These are phyloP conservation scores for Gryllus bimaculatus DNA, from an alignment of 1,140 invertebrate genomes.

Conservation along the genomic window DNA sequence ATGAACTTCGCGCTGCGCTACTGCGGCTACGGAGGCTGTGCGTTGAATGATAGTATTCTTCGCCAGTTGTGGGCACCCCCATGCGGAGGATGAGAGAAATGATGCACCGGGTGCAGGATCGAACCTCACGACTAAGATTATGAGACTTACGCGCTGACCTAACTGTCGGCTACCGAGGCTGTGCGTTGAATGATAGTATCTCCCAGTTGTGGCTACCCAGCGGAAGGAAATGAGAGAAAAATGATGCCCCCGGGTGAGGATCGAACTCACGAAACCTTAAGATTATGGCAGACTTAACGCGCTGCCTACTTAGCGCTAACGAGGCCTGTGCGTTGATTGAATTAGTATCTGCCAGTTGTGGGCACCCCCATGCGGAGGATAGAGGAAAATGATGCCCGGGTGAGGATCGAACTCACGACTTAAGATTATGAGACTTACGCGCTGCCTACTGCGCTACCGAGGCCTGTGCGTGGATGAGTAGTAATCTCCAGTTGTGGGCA, in stretches of 20 bases:
- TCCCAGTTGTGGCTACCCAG: no score
- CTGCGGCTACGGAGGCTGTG: conserved; percentile 44
- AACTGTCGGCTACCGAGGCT: conserved; percentile 85
- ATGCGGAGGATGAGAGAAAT: no score
- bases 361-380: no score
- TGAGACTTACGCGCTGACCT: conserved; percentile 94
- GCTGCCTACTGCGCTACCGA: conserved; percentile 89
- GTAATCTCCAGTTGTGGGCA: no score
- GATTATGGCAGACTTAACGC: conserved; percentile 96
- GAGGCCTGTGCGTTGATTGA: conserved; percentile 48
- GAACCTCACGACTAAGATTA: conserved; percentile 96
- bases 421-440: conserved; percentile 96
- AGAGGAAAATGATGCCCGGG: conserved; percentile 57
- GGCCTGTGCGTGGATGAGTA: no score
- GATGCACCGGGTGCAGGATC: conserved; percentile 82
- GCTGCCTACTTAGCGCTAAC: conserved; percentile 89
- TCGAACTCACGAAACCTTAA: conserved; percentile 95
- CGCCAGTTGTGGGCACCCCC: conserved; percentile 84
- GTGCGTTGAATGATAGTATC: conserved; percentile 29
- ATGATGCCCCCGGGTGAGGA: conserved; percentile 68
- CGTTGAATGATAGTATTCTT: no score
- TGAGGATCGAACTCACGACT: conserved; percentile 95
- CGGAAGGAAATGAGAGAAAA: no score
- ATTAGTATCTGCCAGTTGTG: no score
- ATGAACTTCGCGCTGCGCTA: conserved; percentile 94